Base-by-base conservation (phyloP, 2,888 invertebrate species). In the Drosophila bunnanda region DNA sequence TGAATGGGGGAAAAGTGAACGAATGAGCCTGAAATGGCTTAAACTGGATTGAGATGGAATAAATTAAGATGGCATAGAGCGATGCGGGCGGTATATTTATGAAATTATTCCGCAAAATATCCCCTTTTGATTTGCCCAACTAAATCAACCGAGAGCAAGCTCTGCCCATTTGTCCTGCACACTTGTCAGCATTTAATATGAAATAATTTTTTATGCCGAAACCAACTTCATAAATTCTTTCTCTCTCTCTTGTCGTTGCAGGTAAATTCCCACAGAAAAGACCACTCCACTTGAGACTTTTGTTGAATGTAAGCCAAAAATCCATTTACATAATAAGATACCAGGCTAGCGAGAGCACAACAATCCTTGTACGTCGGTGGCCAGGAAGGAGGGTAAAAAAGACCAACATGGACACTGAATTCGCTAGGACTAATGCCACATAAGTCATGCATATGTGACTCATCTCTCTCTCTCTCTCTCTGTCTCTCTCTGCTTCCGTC, bases 251-350 rank as follows among this genome's bases (percentile, higher is more conserved):
- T 74, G 28, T 57, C 55, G 34, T 60, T 75, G 48, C 75, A 75
- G 75, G 75, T 75, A 68, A 74, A 58, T 57, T 53, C 32, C 53
- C 25, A 34, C 12, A 44, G 22, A n/a, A 12, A 25, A 52, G 20
- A 10, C 20, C 34, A 48, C 43, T 30, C 41, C 28, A 54, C 25
- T 41, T 22, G 56, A 39, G 67, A 67, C 53, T 56, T 52, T 62
- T 62, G 73, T 60, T 62, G 61, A 75, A 75, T 69, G 69, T 69
- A 62, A 75, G 76, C 75, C 75, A 75, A 75, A 75, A 62, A 75
- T 75, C 75, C 75, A 75, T 75, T 75, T 75, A 75, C 61, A 75
- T 75, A 75, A 75, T 68, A 75, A 75, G 75, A 70, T 71, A 46
- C 41, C 38, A 68, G 41, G 41, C 20, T 8, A n/a, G 25, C 22